Evolutionary conservation across 1,140 invertebrate species (phyloP).

Genomic region (Dinothrombium tinctorium): DNA sequence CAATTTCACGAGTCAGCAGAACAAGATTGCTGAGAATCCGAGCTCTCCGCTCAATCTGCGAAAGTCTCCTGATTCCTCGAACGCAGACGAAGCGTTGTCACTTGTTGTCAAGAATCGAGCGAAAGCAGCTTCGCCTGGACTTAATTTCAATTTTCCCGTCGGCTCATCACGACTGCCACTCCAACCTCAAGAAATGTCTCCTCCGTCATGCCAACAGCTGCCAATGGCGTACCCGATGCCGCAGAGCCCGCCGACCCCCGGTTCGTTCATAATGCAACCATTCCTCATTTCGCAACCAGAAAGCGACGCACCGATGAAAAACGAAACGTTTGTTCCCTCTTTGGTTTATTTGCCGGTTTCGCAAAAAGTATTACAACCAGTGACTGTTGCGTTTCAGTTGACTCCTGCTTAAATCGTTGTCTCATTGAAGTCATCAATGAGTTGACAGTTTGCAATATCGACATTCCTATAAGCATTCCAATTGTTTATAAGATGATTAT

Average conservation of each 20-base stretch:
- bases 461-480: too few species aligned
- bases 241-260: slow-evolving; percentile 18
- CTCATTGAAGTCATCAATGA: too few species aligned
- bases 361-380: too few species aligned
- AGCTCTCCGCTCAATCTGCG: neutral
- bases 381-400: too few species aligned
- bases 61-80: neutral
- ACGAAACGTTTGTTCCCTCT: slow-evolving; percentile 41
- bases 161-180: neutral
- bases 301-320: slow-evolving; percentile 8
- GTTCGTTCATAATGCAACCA: slow-evolving; percentile 47
- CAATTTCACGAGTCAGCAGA: neutral
- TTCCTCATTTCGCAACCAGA: slow-evolving; percentile 45
- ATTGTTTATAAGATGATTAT: too few species aligned
- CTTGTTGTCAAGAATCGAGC: neutral
- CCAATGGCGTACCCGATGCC: slow-evolving; percentile 20
- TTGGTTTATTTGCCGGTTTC: too few species aligned
- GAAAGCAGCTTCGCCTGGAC: neutral
- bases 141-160: neutral
- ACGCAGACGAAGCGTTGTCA: neutral
- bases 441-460: too few species aligned
- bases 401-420: too few species aligned
- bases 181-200: too few species aligned
- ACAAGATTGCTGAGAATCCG: slow-evolving; percentile 1
- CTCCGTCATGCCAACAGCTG: slow-evolving; percentile 13